Evolutionary conservation across 2,888 invertebrate species (phyloP).

Genomic region (Macaria notata): DNA sequence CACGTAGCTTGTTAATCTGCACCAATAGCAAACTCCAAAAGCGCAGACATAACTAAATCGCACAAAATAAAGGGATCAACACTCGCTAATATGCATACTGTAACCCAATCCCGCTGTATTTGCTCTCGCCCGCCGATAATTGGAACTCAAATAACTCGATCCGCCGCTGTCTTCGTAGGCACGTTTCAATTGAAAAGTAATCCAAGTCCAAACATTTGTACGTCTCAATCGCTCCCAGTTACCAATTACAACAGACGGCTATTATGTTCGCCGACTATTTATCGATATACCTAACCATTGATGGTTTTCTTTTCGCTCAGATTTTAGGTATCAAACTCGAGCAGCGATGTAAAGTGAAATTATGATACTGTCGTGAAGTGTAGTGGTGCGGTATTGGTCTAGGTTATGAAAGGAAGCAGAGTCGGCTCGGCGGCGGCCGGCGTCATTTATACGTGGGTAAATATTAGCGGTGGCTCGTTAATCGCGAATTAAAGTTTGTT

Average conservation of each 20-base stretch:
- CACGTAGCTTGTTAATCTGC: too few species aligned
- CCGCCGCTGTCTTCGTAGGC: conserved; percentile 72
- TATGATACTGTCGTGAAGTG: conserved; percentile 20
- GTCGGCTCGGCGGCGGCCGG: conserved; percentile 47
- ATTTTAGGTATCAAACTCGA: not conserved
- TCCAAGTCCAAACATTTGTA: conserved; percentile 77
- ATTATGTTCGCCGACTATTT: conserved; percentile 16
- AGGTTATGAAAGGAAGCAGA: conserved; percentile 62
- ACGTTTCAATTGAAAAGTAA: conserved; percentile 80
- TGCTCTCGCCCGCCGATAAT: conserved; percentile 69
- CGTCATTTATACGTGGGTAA: conserved; percentile 58
- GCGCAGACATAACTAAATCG: conserved; percentile 33
- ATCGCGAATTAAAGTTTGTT: conserved; percentile 58
- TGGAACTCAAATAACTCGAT: conserved; percentile 76
- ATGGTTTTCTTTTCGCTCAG: not conserved
- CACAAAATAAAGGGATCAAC: conserved; percentile 33
- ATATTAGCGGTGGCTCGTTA: conserved; percentile 57
- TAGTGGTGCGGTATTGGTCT: conserved; percentile 36
- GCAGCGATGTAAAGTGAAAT: not conserved
- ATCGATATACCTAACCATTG: conserved; percentile 7
- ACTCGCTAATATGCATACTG: conserved; percentile 66
- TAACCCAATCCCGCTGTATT: conserved; percentile 66
- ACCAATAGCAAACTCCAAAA: conserved; percentile 8
- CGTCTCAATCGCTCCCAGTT: conserved; percentile 65
- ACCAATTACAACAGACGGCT: conserved; percentile 38